These are phyloP conservation scores for Drosophila mayaguana DNA, from an alignment of 2,888 invertebrate species.

Conservation along the genomic window DNA sequence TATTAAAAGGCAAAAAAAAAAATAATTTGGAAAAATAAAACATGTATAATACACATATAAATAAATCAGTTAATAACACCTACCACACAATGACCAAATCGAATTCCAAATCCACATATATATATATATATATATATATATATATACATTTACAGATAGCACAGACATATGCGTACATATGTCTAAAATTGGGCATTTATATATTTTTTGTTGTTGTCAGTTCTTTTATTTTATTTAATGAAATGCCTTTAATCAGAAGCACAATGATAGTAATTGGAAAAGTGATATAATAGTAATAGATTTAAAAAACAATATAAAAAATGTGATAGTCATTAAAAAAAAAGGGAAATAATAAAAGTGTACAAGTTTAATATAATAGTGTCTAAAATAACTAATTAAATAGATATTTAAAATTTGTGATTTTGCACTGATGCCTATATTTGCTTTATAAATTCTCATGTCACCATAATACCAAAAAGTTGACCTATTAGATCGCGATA, in stretches of 20 bases:
- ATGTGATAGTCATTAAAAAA: background rate
- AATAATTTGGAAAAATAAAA: constrained; percentile 11
- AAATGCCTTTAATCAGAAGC: constrained; percentile 6
- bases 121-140: constrained; percentile 4
- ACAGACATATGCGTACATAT: too few species aligned
- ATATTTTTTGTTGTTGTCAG: constrained; percentile 16
- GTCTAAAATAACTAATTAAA: background rate
- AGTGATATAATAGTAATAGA: background rate
- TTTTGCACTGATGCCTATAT: background rate
- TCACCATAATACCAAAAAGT: too few species aligned
- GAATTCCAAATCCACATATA: constrained; percentile 14
- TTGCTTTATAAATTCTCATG: too few species aligned
- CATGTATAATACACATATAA: constrained; percentile 43
- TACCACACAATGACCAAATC: constrained; percentile 37
- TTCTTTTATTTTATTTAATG: constrained; percentile 17
- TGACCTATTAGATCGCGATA: background rate
- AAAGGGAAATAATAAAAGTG: background rate
- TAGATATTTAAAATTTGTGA: background rate
- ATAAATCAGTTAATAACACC: constrained; percentile 60
- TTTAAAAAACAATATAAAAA: background rate
- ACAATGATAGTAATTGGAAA: constrained; percentile 32
- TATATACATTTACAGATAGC: too few species aligned
- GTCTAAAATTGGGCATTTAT: background rate
- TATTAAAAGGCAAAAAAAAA: constrained; percentile 2
- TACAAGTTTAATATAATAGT: background rate